A percentile compares a stretch with the other conserved stretches of the same genome.
Evolutionary conservation across 2,888 invertebrate species (phyloP).

Genomic region (Aleiodes alternator): DNA sequence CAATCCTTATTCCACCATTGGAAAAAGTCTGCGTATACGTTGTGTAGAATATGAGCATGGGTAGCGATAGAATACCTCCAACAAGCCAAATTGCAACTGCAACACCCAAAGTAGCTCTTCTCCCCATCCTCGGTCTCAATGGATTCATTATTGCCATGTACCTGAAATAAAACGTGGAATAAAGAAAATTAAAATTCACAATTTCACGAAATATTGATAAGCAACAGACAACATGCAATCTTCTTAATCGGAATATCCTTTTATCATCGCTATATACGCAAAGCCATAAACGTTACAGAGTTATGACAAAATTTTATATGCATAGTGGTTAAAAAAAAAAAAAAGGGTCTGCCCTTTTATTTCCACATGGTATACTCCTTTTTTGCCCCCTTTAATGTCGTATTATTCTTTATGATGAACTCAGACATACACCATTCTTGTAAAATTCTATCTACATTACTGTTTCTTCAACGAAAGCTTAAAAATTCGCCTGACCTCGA

Average conservation of each 20-base stretch:
- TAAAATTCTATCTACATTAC: slow-evolving; percentile 19
- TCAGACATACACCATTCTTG: slow-evolving; percentile 12
- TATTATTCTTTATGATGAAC: slow-evolving; percentile 13
- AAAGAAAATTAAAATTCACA: neutral
- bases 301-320: too few species aligned
- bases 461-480: slow-evolving; percentile 37
- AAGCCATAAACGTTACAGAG: too few species aligned
- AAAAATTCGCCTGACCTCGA: slow-evolving; percentile 41
- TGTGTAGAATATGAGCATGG: slow-evolving; percentile 89
- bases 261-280: neutral
- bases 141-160: slow-evolving; percentile 98
- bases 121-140: slow-evolving; percentile 90
- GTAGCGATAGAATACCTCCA: slow-evolving; percentile 87
- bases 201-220: neutral
- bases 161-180: slow-evolving; percentile 77
- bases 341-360: slow-evolving; percentile 1
- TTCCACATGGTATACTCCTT: neutral
- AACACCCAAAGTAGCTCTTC: slow-evolving; percentile 87
- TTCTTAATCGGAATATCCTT: too few species aligned
- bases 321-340: neutral
- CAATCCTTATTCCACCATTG: slow-evolving; percentile 80
- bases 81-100: slow-evolving; percentile 91
- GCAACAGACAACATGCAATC: too few species aligned
- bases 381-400: too few species aligned
- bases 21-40: slow-evolving; percentile 80